These are phyloP conservation scores for Erpornis zantholeuca DNA, from an alignment of 2,113 vertebrate species.

Conservation along the genomic window DNA sequence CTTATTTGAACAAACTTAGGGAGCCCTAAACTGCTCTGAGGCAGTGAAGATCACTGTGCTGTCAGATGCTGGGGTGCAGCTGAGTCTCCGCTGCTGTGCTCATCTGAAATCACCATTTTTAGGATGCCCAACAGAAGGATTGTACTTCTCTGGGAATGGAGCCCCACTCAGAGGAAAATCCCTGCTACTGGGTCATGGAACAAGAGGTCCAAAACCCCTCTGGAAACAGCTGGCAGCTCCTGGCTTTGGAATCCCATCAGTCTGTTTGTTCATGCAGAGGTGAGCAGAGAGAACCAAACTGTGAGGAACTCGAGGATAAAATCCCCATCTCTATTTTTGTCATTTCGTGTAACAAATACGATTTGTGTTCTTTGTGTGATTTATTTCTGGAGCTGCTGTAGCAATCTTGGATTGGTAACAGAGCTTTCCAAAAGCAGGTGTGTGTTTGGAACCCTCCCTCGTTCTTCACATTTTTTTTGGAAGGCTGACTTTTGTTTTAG, in stretches of 20 bases:
- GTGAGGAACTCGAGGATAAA: not conserved
- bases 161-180: not conserved
- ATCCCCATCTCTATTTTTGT: not conserved
- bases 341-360: not conserved
- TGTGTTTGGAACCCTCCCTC: not conserved
- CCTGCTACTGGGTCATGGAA: not conserved
- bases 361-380: not conserved
- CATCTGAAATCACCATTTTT: not conserved
- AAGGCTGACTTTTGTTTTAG: not conserved
- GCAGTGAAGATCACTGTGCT: not conserved
- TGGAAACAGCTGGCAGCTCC: not conserved
- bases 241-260: not conserved
- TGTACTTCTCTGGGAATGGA: not conserved
- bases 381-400: not conserved
- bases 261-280: not conserved
- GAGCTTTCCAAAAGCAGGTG: not conserved
- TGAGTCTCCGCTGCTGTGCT: not conserved
- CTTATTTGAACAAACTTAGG: slow-evolving; percentile 36
- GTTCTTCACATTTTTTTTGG: not conserved
- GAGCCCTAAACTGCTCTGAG: not conserved
- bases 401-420: not conserved
- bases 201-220: not conserved
- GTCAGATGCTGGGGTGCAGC: not conserved
- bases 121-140: not conserved
- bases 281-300: not conserved